These are phyloP conservation scores for Nothoprocta pentlandii DNA, from an alignment of 2,113 vertebrate species.

Conservation along the genomic window DNA sequence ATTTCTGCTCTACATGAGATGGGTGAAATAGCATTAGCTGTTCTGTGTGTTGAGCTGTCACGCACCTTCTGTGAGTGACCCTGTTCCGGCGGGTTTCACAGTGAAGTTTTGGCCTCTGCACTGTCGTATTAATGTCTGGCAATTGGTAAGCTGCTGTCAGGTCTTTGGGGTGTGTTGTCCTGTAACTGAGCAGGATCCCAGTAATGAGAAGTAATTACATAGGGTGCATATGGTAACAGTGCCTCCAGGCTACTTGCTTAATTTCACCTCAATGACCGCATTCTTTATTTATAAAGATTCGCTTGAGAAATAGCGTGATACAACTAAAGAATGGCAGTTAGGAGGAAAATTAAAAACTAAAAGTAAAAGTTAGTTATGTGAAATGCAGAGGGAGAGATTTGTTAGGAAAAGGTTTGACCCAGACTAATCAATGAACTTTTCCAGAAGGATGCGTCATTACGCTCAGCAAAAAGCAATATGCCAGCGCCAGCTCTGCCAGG, in stretches of 20 bases:
- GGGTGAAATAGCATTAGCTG: background rate
- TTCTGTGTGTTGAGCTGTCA: slow-evolving; percentile 14
- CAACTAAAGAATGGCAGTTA: background rate
- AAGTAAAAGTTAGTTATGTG: background rate
- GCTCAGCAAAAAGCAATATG: background rate
- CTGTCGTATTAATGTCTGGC: slow-evolving; percentile 11
- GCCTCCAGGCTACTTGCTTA: background rate
- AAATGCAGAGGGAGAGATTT: background rate
- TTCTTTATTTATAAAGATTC: slow-evolving; percentile 22
- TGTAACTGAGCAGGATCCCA: background rate
- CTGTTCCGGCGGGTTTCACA: slow-evolving; percentile 30
- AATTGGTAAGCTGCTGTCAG: background rate
- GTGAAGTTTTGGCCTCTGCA: background rate
- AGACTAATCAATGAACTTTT: background rate
- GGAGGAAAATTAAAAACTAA: background rate
- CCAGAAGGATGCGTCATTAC: background rate
- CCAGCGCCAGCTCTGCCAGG: background rate
- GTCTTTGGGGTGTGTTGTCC: background rate
- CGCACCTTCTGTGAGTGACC: slow-evolving; percentile 20
- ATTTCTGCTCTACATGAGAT: background rate
- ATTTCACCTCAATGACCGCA: background rate
- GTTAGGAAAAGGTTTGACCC: background rate
- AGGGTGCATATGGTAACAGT: background rate
- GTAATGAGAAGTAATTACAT: slow-evolving; percentile 30
- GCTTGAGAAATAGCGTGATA: background rate